These are phyloP conservation scores for Trinorchestia longiramus DNA, from an alignment of 1,140 invertebrate genomes.

Conservation along the genomic window DNA sequence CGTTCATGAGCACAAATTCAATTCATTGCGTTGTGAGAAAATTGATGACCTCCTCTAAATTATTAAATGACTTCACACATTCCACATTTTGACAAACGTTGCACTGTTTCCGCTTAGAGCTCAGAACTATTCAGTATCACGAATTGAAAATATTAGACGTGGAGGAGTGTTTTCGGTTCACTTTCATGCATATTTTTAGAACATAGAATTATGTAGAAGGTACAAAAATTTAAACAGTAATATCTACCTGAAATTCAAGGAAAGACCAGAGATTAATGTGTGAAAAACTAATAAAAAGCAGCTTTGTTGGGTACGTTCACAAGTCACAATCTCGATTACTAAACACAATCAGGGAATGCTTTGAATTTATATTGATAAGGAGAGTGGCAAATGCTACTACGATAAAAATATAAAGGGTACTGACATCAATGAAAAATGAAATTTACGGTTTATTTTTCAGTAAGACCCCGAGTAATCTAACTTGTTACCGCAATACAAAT, in stretches of 20 bases:
- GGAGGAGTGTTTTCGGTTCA: not conserved
- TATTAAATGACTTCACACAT: not conserved
- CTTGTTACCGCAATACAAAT: no score
- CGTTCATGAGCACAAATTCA: not conserved
- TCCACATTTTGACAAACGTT: not conserved
- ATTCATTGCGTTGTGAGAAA: not conserved
- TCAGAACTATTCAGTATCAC: not conserved
- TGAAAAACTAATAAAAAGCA: not conserved
- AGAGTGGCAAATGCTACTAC: no score
- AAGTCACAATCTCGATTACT: not conserved
- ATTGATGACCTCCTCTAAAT: not conserved
- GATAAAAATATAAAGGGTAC: no score
- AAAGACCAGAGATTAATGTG: not conserved
- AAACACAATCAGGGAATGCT: not conserved
- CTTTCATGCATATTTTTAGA: not conserved
- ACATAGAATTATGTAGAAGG: not conserved
- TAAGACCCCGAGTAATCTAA: no score
- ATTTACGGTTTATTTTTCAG: no score
- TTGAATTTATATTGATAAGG: not conserved
- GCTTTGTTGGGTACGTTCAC: not conserved
- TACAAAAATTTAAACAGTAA: not conserved
- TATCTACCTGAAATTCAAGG: not conserved
- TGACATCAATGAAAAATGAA: no score
- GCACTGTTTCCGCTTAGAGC: not conserved
- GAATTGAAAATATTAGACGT: not conserved